Conservation (phyloP, 2,888 invertebrate genomes). For the Agriopis marginaria region DNA sequence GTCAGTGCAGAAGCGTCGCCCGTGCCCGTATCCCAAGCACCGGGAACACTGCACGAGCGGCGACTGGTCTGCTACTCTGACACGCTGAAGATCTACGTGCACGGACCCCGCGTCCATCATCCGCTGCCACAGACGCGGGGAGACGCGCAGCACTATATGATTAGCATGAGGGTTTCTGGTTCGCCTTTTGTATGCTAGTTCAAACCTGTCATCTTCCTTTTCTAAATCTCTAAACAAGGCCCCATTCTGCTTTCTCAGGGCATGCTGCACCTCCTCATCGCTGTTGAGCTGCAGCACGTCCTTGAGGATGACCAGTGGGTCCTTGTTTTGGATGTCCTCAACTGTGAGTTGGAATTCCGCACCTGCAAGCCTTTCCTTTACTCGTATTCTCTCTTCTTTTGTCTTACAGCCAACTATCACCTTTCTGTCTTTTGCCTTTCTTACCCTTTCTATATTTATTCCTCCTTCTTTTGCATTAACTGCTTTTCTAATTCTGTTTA, state of each 20-base stretch:
- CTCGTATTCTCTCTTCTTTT: not conserved
- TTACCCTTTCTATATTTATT: no score
- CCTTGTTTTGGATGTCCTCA: not conserved
- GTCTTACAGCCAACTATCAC: not conserved
- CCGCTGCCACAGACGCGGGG: no score
- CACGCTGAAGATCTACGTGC: not conserved
- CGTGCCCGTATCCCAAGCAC: slow-evolving; percentile 5
- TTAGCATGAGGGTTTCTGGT: not conserved
- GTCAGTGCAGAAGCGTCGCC: not conserved
- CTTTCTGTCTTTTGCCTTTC: no score
- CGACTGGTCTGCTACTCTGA: not conserved
- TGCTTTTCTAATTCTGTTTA: not conserved
- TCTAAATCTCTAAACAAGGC: not conserved
- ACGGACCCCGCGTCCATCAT: not conserved
- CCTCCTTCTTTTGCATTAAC: no score
- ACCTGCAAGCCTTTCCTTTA: not conserved
- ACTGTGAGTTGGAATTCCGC: not conserved
- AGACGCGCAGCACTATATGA: no score
- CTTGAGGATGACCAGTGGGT: not conserved
- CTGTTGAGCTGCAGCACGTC: not conserved
- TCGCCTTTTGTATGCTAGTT: not conserved
- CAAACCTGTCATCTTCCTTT: not conserved
- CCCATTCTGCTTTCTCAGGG: not conserved
- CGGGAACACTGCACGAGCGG: not conserved
- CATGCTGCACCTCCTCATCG: not conserved